A percentile compares a stretch with the other conserved stretches of the same genome.
Evolutionary conservation across 2,113 vertebrate species (phyloP).

Genomic region (Leptobrachium ailaonicum): DNA sequence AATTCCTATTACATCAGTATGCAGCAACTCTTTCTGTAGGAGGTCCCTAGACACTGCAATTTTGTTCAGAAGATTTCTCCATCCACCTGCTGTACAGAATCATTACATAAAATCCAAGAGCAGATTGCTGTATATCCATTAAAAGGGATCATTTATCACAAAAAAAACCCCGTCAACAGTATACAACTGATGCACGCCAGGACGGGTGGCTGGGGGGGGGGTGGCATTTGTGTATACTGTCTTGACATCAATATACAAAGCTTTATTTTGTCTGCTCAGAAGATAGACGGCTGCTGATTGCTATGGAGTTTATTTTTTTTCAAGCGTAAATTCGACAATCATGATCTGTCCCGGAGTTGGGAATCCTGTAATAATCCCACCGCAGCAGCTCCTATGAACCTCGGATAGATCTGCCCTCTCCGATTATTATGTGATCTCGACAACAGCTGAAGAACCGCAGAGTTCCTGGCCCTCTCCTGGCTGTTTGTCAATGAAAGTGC

Average conservation of each 20-base stretch:
- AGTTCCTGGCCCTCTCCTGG: not conserved
- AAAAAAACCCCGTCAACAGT: slow-evolving; percentile 53
- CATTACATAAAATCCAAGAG: slow-evolving; percentile 48
- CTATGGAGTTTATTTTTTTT: too few relatives aligned
- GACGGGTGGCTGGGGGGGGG: slow-evolving; percentile 21
- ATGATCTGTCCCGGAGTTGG: too few relatives aligned
- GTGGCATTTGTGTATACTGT: slow-evolving; percentile 11
- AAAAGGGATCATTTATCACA: slow-evolving; percentile 58
- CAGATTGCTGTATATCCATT: slow-evolving; percentile 53
- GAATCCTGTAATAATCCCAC: too few relatives aligned
- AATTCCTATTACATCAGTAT: slow-evolving; percentile 65
- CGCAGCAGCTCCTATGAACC: too few relatives aligned
- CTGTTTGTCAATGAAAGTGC: not conserved
- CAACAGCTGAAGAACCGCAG: too few relatives aligned
- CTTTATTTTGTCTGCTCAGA: not conserved
- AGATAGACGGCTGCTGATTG: not conserved
- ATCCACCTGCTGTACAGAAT: slow-evolving; percentile 54
- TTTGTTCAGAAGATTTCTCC: slow-evolving; percentile 56
- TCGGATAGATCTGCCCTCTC: too few relatives aligned
- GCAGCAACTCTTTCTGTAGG: slow-evolving; percentile 58
- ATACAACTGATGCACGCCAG: slow-evolving; percentile 8
- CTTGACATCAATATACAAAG: slow-evolving; percentile 17
- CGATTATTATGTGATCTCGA: too few relatives aligned
- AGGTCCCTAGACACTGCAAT: slow-evolving; percentile 63
- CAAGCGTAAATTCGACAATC: too few relatives aligned